Conservation (phyloP, 2,888 invertebrate species). For the Drosophila falleni region DNA sequence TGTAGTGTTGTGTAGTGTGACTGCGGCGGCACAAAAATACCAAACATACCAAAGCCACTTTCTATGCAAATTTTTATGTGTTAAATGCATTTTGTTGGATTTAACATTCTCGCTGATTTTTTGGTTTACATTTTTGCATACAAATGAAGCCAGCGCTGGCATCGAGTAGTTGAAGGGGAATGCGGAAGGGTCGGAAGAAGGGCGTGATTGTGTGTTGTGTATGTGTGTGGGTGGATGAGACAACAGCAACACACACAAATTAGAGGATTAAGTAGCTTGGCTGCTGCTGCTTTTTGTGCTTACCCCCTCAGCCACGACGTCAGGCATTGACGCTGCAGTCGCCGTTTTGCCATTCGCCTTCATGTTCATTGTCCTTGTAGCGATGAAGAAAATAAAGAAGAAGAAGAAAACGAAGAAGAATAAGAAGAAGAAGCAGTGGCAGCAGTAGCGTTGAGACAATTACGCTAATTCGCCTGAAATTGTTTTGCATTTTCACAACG, state of each 20-base stretch:
- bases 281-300: slow-evolving; percentile 46
- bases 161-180: slow-evolving; percentile 7
- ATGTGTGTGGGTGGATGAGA: slow-evolving; percentile 7
- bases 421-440: slow-evolving; percentile 17
- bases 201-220: slow-evolving; percentile 14
- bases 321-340: slow-evolving; percentile 50
- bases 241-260: slow-evolving; percentile 65
- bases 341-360: slow-evolving; percentile 46
- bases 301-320: slow-evolving; percentile 28
- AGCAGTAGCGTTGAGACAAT: slow-evolving; percentile 71
- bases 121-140: slow-evolving; percentile 81
- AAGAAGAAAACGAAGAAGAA: slow-evolving; percentile 12
- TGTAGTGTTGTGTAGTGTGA: slow-evolving; percentile 44
- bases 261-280: slow-evolving; percentile 81
- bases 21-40: slow-evolving; percentile 59
- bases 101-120: slow-evolving; percentile 82
- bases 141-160: slow-evolving; percentile 68
- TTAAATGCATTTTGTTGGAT: slow-evolving; percentile 84
- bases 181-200: slow-evolving; percentile 5
- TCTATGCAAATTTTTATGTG: slow-evolving; percentile 85
- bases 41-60: slow-evolving; percentile 80
- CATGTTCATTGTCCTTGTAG: slow-evolving; percentile 65
- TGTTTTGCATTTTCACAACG: slow-evolving; percentile 75
- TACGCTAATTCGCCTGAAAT: slow-evolving; percentile 82
- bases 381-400: slow-evolving; percentile 28